phyloP scores from a whole-genome alignment of 2,113 vertebrate species.

The Elephantulus edwardii region DNA sequence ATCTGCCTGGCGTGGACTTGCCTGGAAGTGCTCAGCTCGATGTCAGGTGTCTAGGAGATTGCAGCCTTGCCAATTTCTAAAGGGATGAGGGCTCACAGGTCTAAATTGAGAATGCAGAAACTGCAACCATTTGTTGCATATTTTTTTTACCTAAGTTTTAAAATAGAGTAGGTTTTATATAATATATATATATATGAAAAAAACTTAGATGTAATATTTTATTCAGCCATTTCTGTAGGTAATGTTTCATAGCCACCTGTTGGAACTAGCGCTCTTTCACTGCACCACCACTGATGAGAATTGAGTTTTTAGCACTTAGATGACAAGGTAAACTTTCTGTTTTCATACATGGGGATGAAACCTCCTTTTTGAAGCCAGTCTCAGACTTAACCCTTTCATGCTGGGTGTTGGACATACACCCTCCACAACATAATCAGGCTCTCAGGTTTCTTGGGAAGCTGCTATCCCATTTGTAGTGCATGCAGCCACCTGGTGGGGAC shows the following conservation, averaged over 20 bases:
- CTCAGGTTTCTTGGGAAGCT: neutral
- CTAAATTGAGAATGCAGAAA: slow-evolving; percentile 75
- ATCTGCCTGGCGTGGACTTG: slow-evolving; percentile 88
- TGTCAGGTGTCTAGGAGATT: slow-evolving; percentile 80
- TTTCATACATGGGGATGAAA: slow-evolving; percentile 61
- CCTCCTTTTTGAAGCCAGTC: slow-evolving; percentile 21
- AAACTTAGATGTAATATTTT: slow-evolving; percentile 82
- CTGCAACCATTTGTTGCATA: slow-evolving; percentile 80
- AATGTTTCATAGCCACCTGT: slow-evolving; percentile 79
- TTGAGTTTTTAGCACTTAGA: slow-evolving; percentile 40
- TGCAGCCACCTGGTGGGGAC: neutral
- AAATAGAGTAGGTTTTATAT: slow-evolving; percentile 82
- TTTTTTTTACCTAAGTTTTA: slow-evolving; percentile 82
- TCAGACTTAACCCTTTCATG: neutral
- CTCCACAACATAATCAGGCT: neutral
- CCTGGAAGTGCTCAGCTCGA: slow-evolving; percentile 82
- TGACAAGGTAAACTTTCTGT: slow-evolving; percentile 60
- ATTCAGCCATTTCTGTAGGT: slow-evolving; percentile 80
- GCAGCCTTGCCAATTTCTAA: slow-evolving; percentile 77
- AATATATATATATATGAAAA: slow-evolving; percentile 52
- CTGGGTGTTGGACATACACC: neutral
- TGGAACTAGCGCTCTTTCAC: slow-evolving; percentile 60
- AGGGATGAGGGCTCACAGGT: slow-evolving; percentile 83
- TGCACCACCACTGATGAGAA: slow-evolving; percentile 26
- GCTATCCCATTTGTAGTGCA: neutral